A percentile compares a stretch with the other conserved stretches of the same genome.
phyloP scores from a whole-genome alignment of 2,797 vertebrate genomes.

The Lagorchestes hirsutus region DNA sequence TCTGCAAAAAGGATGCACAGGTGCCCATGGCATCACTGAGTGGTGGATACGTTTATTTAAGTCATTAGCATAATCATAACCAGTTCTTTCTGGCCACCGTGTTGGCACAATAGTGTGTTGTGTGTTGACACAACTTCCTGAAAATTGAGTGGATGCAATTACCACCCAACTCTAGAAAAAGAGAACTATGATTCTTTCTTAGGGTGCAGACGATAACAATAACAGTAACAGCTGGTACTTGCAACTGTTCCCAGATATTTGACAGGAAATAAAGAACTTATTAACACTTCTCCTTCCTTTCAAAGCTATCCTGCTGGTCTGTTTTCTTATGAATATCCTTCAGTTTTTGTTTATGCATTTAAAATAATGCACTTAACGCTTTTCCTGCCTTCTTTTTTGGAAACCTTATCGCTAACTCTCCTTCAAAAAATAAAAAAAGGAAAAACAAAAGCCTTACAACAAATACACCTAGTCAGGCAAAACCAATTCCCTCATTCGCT shows the following conservation, averaged over 20 bases:
- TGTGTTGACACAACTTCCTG: not conserved
- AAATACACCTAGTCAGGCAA: not conserved
- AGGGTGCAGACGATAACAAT: not conserved
- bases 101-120: not conserved
- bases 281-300: not conserved
- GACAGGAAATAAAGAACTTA: not conserved
- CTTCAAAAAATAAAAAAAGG: not conserved
- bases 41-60: not conserved
- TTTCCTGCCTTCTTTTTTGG: not conserved
- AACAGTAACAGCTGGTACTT: not conserved
- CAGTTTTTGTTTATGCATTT: not conserved
- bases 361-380: not conserved
- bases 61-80: not conserved
- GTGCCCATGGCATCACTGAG: not conserved
- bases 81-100: not conserved
- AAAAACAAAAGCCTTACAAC: not conserved
- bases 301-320: not conserved
- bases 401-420: not conserved
- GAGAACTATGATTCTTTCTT: not conserved
- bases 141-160: not conserved
- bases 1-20: not conserved
- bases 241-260: not conserved
- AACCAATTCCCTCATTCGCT: too few species aligned
- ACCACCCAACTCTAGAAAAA: not conserved
- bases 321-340: not conserved